Evolutionary conservation across 2,888 invertebrate genomes (phyloP), one percentile per base, ranked within the genome.

Genomic region (Tiliacea citrago): DNA sequence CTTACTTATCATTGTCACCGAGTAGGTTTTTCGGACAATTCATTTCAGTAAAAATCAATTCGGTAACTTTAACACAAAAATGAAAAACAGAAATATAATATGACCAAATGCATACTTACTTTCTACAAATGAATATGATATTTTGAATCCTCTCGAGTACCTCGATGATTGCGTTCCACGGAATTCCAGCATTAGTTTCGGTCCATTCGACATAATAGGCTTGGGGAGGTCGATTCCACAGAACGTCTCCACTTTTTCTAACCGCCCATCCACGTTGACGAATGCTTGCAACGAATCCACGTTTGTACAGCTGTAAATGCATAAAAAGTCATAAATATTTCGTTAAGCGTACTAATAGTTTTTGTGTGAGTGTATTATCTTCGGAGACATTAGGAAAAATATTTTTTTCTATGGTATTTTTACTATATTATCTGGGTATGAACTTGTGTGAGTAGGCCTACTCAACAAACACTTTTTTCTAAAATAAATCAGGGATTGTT

Each of bases 161-260:
- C 98, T 97, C 45, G 98, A 98, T n/a, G 98, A 98, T 88, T 97
- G 97, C 69, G 97, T 97, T 66, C 98, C 98, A 79, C 97, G 97
- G 92, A 99, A 99, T 94, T 99, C 98, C 75, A 99, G 95, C 92
- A 98, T 97, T 91, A 99, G 96, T 89, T 98, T 97, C 68, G 98
- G 98, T 60, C 98, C 98, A 91, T 98, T 98, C 76, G 99, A 99
- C 99, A 99, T 99, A 84, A 99, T 97, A 75, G 98, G 98, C 86
- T 98, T 98, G 1, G 99, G 99, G 70, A 98, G 94, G 83, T 97
- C 97, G 55, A 97, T 97, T 12, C 99, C 99, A 92, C 99, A 99
- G 91, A 98, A 98, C 45, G 98, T 98, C 89, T 98, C 98, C 73
- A 99, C 98, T 91, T 98, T 98, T 91, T 99, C 98, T 96, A 98